Conservation (phyloP, 37 sponge, comb jelly and placozoan genomes). For the Eunapius fragilis region DNA sequence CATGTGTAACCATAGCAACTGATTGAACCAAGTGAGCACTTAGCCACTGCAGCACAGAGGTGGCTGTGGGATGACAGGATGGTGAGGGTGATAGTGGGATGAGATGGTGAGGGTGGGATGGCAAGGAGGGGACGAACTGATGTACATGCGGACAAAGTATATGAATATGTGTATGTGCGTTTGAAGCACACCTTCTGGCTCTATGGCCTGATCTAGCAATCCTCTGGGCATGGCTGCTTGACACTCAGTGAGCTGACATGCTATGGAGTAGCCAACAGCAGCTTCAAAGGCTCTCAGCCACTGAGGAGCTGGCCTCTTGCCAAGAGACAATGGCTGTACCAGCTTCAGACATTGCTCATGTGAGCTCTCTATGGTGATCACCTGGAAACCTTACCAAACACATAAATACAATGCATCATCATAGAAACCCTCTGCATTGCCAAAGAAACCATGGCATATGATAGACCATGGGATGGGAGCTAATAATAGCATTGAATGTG, state of each 20-base stretch:
- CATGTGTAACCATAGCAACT: neutral
- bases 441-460: too few relatives aligned
- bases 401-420: neutral
- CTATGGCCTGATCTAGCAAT: slow-evolving; percentile 1
- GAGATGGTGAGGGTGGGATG: neutral
- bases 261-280: slow-evolving; percentile 62
- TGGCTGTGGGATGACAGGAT: neutral
- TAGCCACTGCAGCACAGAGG: neutral
- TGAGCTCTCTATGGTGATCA: slow-evolving; percentile 43
- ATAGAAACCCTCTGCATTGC: too few relatives aligned
- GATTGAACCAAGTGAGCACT: neutral
- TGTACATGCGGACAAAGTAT: too few relatives aligned
- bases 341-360: slow-evolving; percentile 49
- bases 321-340: slow-evolving; percentile 53
- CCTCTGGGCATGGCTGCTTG: slow-evolving; percentile 32
- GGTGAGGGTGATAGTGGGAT: neutral
- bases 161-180: neutral
- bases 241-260: slow-evolving; percentile 43
- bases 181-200: neutral
- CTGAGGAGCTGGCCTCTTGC: slow-evolving; percentile 21
- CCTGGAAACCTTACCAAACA: slow-evolving; percentile 56
- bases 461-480: too few relatives aligned
- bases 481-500: too few relatives aligned
- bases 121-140: neutral
- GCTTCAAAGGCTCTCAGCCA: slow-evolving; percentile 68